phyloP scores from a whole-genome alignment of 2,113 vertebrate genomes.

The Theropithecus gelada region DNA sequence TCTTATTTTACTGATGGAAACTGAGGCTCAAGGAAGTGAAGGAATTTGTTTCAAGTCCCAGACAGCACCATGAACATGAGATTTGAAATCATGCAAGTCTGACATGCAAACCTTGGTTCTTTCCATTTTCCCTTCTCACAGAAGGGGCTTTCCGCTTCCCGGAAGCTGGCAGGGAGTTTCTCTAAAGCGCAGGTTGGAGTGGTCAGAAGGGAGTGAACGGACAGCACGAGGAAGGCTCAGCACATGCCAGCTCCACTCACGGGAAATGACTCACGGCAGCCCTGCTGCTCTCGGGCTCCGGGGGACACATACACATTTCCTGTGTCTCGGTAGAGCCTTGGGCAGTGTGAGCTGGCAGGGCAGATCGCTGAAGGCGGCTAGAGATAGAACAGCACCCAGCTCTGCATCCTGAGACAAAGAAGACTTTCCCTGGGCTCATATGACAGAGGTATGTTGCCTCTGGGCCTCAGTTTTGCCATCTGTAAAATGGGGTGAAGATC shows the following conservation, averaged over 20 bases:
- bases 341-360: conserved; percentile 16
- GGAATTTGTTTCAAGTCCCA: neutral
- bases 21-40: neutral
- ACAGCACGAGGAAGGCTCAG: neutral
- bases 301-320: conserved; percentile 52
- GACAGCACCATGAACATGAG: neutral
- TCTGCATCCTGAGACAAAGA: neutral
- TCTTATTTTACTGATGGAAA: neutral
- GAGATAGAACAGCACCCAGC: conserved; percentile 13
- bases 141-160: neutral
- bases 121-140: neutral
- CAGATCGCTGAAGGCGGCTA: neutral
- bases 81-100: neutral
- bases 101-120: neutral
- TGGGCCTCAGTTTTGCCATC: neutral
- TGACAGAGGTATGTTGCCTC: neutral
- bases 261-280: conserved; percentile 60
- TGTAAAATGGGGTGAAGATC: conserved; percentile 14
- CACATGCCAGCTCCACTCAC: neutral
- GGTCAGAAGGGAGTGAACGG: neutral
- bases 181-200: neutral
- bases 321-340: conserved; percentile 6
- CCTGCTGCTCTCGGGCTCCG: neutral
- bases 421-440: neutral
- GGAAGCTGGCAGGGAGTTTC: neutral